Evolutionary conservation across 2,113 vertebrate genomes (phyloP).

Genomic region (Caretta caretta): DNA sequence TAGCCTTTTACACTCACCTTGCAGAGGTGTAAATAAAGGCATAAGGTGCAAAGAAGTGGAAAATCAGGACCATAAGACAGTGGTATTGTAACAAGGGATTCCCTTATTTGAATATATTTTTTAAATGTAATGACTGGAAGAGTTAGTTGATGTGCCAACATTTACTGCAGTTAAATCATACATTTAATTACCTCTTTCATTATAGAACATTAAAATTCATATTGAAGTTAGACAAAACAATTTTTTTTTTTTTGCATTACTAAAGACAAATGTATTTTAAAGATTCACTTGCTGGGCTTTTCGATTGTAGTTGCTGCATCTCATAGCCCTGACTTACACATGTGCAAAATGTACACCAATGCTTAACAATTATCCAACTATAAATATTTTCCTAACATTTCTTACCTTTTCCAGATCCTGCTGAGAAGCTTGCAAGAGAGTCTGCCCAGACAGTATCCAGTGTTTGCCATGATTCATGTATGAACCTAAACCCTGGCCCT

Average conservation of each 20-base stretch:
- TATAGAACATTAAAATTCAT: background rate
- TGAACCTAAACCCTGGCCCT: constrained; percentile 93
- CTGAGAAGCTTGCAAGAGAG: constrained; percentile 94
- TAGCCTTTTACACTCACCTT: background rate
- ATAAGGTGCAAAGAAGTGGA: background rate
- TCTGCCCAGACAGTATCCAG: constrained; percentile 96
- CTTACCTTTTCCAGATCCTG: constrained; percentile 96
- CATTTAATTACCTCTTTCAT: background rate
- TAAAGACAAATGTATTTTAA: background rate
- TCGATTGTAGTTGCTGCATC: background rate
- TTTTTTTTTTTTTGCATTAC: background rate
- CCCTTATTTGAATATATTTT: background rate
- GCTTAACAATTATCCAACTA: background rate
- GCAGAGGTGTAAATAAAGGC: background rate
- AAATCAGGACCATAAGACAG: background rate
- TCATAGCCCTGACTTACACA: background rate
- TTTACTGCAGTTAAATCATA: background rate
- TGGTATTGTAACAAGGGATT: background rate
- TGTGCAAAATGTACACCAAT: background rate
- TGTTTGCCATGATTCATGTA: constrained; percentile 89
- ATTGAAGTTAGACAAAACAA: background rate
- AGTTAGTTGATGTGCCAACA: background rate
- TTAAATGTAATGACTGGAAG: background rate
- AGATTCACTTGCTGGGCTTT: background rate
- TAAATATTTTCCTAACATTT: background rate